Evolutionary conservation across 2,797 vertebrate genomes (phyloP), one percentile per base, ranked within the genome.

Genomic region (Australoheros facetus): DNA sequence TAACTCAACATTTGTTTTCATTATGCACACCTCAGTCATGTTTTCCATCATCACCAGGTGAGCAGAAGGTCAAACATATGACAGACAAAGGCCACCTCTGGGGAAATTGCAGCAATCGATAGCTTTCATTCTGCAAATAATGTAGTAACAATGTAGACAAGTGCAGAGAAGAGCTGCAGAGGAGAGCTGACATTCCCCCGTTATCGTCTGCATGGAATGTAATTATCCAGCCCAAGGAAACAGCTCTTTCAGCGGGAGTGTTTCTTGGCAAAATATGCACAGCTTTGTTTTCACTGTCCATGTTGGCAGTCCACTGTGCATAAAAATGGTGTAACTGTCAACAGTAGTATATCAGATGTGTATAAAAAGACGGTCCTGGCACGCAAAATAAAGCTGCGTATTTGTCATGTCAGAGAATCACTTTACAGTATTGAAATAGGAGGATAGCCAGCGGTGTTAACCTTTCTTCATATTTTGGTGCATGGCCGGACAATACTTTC

Each of bases 201-300:
- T 94, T 95, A 95, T 95, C 95, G 79, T 81, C 88, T 71, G 86
- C 62, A 55, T 88, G 92, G 95, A 95, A 96, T 95, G 95, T 90
- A 93, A 95, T 95, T 95, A 94, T 91, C 81, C 77, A 78, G 79
- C 32, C 39, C 57, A 53, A 87, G 72, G 75, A 91, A 91, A 81
- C 34, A 69, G 82, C 73, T 85, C 82, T 89, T 80, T 87, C 85
- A 84, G 76, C 57, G 28, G 72, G 66, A 89, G 84, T 73, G 59
- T 85, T 74, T 91, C 85, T 88, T 72, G 56, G 80, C 73, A 74
- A 85, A 91, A 88, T 78, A 81, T 80, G 54, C 80, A 82, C 69
- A 80, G 80, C 82, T 92, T 92, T 88, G 85, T 92, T 88, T 88
- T 74, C 81, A 78, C 85, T 62, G 80, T 80, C 59, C 57, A 30